phyloP scores from a whole-genome alignment of 2,888 invertebrate species.

The Polylopha cassiicola region DNA sequence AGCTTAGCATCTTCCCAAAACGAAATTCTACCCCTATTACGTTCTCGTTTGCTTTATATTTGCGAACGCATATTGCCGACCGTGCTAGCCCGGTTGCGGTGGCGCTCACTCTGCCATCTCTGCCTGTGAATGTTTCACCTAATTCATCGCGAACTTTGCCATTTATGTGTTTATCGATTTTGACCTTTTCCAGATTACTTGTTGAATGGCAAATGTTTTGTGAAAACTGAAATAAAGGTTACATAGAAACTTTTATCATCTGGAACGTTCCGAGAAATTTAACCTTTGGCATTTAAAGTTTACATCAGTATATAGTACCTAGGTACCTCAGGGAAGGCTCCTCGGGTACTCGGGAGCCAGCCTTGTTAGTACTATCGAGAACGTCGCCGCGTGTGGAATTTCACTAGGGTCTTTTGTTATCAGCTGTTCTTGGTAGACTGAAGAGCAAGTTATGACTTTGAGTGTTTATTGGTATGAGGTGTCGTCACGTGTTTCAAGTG shows the following conservation, averaged over 20 bases:
- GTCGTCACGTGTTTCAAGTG: conserved; percentile 10
- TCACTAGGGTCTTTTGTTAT: conserved; percentile 6
- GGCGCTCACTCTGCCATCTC: conserved; percentile 32
- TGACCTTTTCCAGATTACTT: conserved; percentile 55
- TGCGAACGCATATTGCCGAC: conserved; percentile 5
- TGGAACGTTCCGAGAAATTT: conserved; percentile 6
- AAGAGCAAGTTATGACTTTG: conserved; percentile 8
- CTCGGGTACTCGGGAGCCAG: not conserved
- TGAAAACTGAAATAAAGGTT: conserved; percentile 23
- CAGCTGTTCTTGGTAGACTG: not conserved
- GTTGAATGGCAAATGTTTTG: conserved; percentile 38
- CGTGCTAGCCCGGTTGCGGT: conserved; percentile 15
- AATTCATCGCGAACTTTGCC: conserved; percentile 56
- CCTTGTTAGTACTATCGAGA: conserved; percentile 6
- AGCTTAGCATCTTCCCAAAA: conserved; percentile 12
- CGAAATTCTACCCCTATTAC: conserved; percentile 3
- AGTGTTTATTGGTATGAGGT: conserved; percentile 11
- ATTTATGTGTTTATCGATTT: conserved; percentile 53
- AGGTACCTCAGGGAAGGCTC: not conserved
- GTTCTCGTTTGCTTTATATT: conserved; percentile 9
- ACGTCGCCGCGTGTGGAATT: conserved; percentile 9
- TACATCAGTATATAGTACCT: conserved; percentile 2
- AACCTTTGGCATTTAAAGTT: conserved; percentile 16
- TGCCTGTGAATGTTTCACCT: conserved; percentile 31
- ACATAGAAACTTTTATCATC: conserved; percentile 8